Base-by-base conservation (phyloP, 2,888 invertebrate genomes). In the Imbricaverruca yamaguchii region DNA sequence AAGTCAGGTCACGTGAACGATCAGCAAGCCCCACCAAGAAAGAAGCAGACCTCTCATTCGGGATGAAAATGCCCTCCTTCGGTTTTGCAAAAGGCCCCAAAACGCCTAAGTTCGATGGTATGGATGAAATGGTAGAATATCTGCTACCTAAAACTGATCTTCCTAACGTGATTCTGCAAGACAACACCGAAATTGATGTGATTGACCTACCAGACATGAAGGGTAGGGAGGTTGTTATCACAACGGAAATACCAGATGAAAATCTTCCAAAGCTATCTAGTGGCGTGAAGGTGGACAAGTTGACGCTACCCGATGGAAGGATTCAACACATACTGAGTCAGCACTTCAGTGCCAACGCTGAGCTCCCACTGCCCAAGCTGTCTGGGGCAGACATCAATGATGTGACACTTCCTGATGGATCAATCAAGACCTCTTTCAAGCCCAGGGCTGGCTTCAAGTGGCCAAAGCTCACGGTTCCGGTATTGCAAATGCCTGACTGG, bases 131-230 rank as follows among this genome's bases (percentile, higher is more conserved):
- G 69, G 39, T 69, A 4, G 69, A 15, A 15, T 69, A 69, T 39
- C 39, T 69, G 8, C 39, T 69, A 4, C 69, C 69, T 23, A 3
- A 69, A 7, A 39, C 39, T 0, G 69, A 69, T 15, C 69, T 69
- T 6, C 69, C 69, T 1, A 69, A 69, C 0, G 39, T 69, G 11
- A 25, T 25, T 6, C 25, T 69, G 7, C 69, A 39, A 2, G 69
- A 69, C 69, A 69, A 69, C 69, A 69, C 69, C 7, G 69, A 69
- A 15, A 39, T 69, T 15, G 69, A 69, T 4, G 69, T 69, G 6
- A 69, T 69, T 39, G 69, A 69, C 69, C 39, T 69, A 1, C 69
- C 69, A 23, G 39, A 69, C 25, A 69, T 69, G 69, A 69, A 69
- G 69, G 69, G 69, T 15, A 23, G 69, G 4, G 69, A 69, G 6